Evolutionary conservation across 2,113 vertebrate species (phyloP).

Genomic region (Tetrao urogallus): DNA sequence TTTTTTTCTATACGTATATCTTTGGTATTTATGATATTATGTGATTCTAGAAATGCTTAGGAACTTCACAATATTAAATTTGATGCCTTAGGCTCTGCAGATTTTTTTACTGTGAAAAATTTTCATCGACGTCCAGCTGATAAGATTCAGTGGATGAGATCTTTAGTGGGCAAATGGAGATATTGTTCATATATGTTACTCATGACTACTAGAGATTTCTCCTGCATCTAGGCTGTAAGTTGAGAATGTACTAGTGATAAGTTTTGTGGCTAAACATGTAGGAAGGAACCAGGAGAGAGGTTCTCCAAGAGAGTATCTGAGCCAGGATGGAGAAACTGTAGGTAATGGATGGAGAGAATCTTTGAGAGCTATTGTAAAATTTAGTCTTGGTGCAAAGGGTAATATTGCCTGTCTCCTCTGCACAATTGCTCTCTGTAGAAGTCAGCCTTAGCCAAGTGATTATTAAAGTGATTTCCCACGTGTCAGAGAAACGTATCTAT

Average conservation of each 20-base stretch:
- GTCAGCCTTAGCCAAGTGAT: not conserved
- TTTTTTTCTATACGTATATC: not conserved
- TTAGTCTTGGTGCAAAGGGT: not conserved
- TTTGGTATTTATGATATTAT: not conserved
- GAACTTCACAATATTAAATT: not conserved
- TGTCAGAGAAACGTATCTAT: not conserved
- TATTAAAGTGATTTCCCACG: not conserved
- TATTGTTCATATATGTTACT: not conserved
- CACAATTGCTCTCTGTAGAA: not conserved
- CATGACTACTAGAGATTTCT: not conserved
- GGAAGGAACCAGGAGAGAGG: not conserved
- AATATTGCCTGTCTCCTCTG: not conserved
- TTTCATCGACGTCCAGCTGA: not conserved
- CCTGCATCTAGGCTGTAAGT: not conserved
- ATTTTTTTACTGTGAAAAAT: not conserved
- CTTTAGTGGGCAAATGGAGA: not conserved
- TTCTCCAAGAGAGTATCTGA: not conserved
- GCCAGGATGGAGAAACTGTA: not conserved
- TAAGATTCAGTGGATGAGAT: not conserved
- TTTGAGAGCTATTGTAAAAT: not conserved
- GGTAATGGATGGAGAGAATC: not conserved
- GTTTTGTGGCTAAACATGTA: not conserved
- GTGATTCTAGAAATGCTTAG: not conserved
- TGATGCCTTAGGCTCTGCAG: not conserved
- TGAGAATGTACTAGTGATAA: not conserved